Percentiles rank a stretch among this genome's conserved stretches.
These are phyloP conservation scores for Dysidea cf. avara DNA, from an alignment of 37 sponge, comb jelly and placozoan species.

Conservation along the genomic window DNA sequence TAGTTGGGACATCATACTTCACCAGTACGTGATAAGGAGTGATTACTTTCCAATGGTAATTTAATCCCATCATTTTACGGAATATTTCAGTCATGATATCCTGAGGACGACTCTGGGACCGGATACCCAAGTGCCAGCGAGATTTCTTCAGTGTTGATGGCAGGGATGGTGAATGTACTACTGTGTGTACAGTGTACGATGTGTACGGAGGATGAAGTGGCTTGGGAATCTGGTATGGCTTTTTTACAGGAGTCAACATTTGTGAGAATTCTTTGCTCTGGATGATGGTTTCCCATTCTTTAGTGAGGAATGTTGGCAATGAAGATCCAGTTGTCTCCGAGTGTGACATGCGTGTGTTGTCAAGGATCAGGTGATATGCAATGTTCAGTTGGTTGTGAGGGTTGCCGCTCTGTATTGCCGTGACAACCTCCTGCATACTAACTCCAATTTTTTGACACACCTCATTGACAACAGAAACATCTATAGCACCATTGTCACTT, in stretches of 20 bases:
- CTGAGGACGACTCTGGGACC: constrained; percentile 83
- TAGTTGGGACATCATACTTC: constrained; percentile 16
- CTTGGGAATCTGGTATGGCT: not conserved
- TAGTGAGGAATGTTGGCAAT: too few species aligned
- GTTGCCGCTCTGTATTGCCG: constrained; percentile 54
- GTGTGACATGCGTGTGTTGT: constrained; percentile 47
- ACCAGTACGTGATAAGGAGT: constrained; percentile 65
- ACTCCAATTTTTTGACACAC: constrained; percentile 74
- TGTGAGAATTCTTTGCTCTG: too few species aligned
- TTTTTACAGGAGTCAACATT: too few species aligned
- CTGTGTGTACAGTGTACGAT: too few species aligned
- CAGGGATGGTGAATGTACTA: not conserved
- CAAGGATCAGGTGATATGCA: constrained; percentile 90
- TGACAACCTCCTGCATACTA: constrained; percentile 15
- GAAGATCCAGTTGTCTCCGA: too few species aligned
- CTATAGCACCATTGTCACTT: constrained; percentile 25
- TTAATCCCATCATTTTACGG: constrained; percentile 66
- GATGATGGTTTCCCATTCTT: too few species aligned
- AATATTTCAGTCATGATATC: constrained; percentile 91
- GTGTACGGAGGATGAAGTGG: not conserved
- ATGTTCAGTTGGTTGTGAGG: constrained; percentile 67
- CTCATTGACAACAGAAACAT: constrained; percentile 51
- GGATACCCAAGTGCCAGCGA: constrained; percentile 90
- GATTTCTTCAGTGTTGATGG: constrained; percentile 57
- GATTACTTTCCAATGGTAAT: constrained; percentile 87